These are phyloP conservation scores for Zaprionus camerounensis DNA, from an alignment of 1,140 invertebrate genomes.

Conservation along the genomic window DNA sequence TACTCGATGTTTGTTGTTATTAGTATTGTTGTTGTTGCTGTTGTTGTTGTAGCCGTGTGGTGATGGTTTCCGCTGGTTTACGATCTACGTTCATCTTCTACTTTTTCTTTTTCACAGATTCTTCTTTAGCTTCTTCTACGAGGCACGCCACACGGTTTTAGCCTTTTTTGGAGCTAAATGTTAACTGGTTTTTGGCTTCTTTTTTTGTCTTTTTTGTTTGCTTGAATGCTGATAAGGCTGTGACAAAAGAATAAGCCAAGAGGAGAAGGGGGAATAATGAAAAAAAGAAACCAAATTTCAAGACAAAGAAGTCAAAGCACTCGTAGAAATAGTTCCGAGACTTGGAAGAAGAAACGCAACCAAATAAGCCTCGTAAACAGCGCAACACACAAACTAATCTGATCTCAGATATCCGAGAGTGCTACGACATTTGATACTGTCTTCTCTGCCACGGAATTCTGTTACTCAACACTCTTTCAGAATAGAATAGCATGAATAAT, in stretches of 20 bases:
- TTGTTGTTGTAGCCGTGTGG: constrained; percentile 18
- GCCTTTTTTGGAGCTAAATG: constrained; percentile 79
- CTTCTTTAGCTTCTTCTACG: constrained; percentile 5
- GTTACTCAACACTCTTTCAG: background rate
- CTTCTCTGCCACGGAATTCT: background rate
- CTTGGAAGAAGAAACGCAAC: constrained; percentile 23
- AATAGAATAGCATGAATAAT: background rate
- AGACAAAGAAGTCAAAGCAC: constrained; percentile 64
- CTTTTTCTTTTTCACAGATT: constrained; percentile 11
- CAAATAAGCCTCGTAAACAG: constrained; percentile 27
- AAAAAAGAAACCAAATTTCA: constrained; percentile 40
- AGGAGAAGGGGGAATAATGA: background rate
- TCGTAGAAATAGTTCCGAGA: constrained; percentile 30
- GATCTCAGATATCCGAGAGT: background rate
- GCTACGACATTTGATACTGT: background rate
- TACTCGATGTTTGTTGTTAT: constrained; percentile 63
- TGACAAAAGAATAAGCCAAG: constrained; percentile 58
- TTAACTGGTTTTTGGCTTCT: constrained; percentile 68
- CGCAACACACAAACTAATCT: background rate
- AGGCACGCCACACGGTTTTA: constrained; percentile 43
- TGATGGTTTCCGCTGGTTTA: constrained; percentile 45
- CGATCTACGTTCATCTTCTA: constrained; percentile 20
- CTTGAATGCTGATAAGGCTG: constrained; percentile 68
- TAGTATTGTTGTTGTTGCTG: constrained; percentile 44
- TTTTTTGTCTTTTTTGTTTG: constrained; percentile 31